Percentiles rank a stretch among this genome's conserved stretches.
These are phyloP conservation scores for Drosophila lacteicornis DNA, from an alignment of 1,140 invertebrate species.

Conservation along the genomic window DNA sequence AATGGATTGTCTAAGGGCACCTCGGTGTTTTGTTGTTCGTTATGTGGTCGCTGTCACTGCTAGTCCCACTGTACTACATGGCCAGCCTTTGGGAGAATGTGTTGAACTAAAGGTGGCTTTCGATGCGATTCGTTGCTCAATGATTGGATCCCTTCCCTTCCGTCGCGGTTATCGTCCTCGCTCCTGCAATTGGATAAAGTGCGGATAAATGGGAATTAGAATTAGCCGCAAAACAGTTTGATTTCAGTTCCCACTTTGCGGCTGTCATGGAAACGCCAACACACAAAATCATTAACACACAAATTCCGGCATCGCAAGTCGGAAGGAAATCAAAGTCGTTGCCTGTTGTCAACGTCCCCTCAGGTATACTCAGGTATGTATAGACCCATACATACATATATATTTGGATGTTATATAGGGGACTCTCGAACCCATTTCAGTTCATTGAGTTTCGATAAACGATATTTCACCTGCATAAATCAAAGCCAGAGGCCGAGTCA, in stretches of 20 bases:
- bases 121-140: slow-evolving; percentile 43
- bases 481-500: slow-evolving; percentile 28
- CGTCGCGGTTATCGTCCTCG: slow-evolving; percentile 1
- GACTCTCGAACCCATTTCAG: slow-evolving; percentile 34
- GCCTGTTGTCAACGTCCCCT: slow-evolving; percentile 27
- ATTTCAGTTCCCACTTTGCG: slow-evolving; percentile 24
- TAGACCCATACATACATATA: background rate
- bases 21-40: slow-evolving; percentile 50
- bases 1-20: slow-evolving; percentile 71
- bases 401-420: background rate
- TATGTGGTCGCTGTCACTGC: slow-evolving; percentile 18
- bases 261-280: slow-evolving; percentile 45
- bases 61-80: slow-evolving; percentile 42
- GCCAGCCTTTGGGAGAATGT: slow-evolving; percentile 14
- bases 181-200: slow-evolving; percentile 42
- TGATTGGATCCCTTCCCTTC: slow-evolving; percentile 4
- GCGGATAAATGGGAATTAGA: slow-evolving; percentile 50
- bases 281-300: slow-evolving; percentile 62
- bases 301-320: slow-evolving; percentile 38
- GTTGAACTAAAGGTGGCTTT: slow-evolving; percentile 29
- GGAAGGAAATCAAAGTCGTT: slow-evolving; percentile 36
- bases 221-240: slow-evolving; percentile 45
- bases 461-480: slow-evolving; percentile 47
- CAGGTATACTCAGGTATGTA: background rate
- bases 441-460: slow-evolving; percentile 53